Evolutionary conservation across 2,797 vertebrate genomes (phyloP).

Genomic region (Florisuga fusca): DNA sequence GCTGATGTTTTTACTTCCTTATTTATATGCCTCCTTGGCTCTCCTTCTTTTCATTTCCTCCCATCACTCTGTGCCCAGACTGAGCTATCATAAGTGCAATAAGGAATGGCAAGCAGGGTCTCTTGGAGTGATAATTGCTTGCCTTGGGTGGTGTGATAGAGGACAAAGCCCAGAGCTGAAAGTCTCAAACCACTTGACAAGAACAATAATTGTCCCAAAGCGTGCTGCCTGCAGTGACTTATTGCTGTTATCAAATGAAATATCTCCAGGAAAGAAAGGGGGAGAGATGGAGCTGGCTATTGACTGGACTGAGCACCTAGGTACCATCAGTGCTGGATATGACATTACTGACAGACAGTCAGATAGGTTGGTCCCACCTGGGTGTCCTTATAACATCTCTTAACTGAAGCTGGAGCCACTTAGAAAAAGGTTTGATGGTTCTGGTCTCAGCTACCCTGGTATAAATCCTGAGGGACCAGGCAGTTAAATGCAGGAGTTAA

Average conservation of each 20-base stretch:
- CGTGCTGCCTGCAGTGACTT: constrained; percentile 26
- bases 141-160: constrained; percentile 61
- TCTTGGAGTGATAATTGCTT: constrained; percentile 57
- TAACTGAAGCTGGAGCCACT: not conserved
- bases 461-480: not conserved
- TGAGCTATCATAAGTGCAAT: constrained; percentile 21
- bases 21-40: not conserved
- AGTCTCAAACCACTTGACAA: constrained; percentile 55
- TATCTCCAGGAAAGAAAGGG: constrained; percentile 1
- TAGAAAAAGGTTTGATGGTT: not conserved
- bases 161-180: constrained; percentile 49
- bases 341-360: not conserved
- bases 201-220: constrained; percentile 40
- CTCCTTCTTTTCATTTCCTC: constrained; percentile 27
- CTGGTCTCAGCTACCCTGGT: not conserved
- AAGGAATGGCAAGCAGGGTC: constrained; percentile 51
- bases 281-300: not conserved
- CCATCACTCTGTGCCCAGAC: not conserved
- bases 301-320: not conserved
- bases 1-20: constrained; percentile 34
- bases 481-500: not conserved
- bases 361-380: not conserved
- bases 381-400: not conserved
- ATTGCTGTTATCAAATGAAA: constrained; percentile 45
- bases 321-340: not conserved